Evolutionary conservation across 2,888 invertebrate genomes (phyloP).

Genomic region (Tethea ocularis): DNA sequence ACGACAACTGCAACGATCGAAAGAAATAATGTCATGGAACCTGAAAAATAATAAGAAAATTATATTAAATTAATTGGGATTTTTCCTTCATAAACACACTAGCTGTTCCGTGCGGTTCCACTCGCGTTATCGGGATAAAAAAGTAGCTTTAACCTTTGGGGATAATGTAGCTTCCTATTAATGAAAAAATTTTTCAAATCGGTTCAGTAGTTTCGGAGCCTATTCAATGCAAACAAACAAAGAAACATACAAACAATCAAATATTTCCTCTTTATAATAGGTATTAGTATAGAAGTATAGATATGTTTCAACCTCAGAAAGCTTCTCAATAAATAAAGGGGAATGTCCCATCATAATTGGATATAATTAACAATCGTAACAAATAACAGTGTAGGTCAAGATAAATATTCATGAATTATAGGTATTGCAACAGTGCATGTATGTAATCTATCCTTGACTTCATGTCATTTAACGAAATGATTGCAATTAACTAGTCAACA

Average conservation of each 20-base stretch:
- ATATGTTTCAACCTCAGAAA: too few species aligned
- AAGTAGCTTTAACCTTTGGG: too few species aligned
- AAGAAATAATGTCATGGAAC: slow-evolving; percentile 54
- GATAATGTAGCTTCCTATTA: too few species aligned
- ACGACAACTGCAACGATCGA: slow-evolving; percentile 46
- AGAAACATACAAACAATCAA: too few species aligned
- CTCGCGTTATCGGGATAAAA: too few species aligned
- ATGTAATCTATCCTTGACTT: background rate
- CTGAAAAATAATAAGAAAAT: slow-evolving; percentile 45
- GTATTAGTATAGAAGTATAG: too few species aligned
- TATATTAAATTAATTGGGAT: background rate
- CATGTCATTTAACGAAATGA: background rate
- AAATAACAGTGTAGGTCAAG: slow-evolving; percentile 1
- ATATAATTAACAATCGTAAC: background rate
- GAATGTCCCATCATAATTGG: background rate
- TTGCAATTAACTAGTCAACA: background rate
- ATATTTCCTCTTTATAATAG: too few species aligned
- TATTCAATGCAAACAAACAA: too few species aligned
- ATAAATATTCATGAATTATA: background rate
- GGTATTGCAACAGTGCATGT: background rate
- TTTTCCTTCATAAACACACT: too few species aligned
- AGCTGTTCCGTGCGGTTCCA: too few species aligned
- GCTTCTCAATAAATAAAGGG: background rate
- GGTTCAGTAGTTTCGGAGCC: too few species aligned
- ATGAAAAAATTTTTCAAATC: too few species aligned